Base-by-base conservation (phyloP, 2,113 vertebrate species). In the Narcine bancroftii region DNA sequence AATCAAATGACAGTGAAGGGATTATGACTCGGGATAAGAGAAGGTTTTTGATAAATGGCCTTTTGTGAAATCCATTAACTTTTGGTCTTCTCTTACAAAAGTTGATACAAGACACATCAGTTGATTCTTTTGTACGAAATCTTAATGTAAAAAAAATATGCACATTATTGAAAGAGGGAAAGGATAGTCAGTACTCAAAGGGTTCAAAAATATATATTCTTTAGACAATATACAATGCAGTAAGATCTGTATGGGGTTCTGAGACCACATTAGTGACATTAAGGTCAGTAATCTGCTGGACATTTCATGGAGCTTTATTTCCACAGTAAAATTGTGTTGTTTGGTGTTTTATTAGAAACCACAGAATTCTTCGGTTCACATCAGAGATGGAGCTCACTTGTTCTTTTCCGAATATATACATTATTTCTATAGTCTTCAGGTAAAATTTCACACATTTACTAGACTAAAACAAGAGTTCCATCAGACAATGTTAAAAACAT, bases 181-280 rank as follows among this genome's bases (percentile, higher is more conserved):
- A 91, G 65, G 89, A 91, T 69, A 91, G 65, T 69, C 89, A 69
- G 65, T 69, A 69, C 65, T 69, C 89, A 91, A 91, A 69, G 89
- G 63, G 65, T 91, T 91, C 42, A 91, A 91, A 91, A 91, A 91
- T 91, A 91, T 91, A 91, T 91, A 91, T 91, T 91, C 89, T 91
- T 91, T 91, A 91, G 89, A 91, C 45, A 91, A 91, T 91, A 91
- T 91, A 91, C 89, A 91, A 91, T 91, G 89, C 65, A 91, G 65
- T 91, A 63, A 36, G 85, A 66, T 89, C 85, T 42, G 65, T 91
- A 47, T 42, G 65, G 89, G 63, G 42, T 91, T 66, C 63, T 33
- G 63, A 91, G 89, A 69, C 42, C 13, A 69, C 89, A 91, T 45
- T 36, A 66, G 85, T 65, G 60, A 66, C 21, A 66, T 56, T 69